Conservation (phyloP, 1,140 invertebrate species). For the Megathymus violae region DNA sequence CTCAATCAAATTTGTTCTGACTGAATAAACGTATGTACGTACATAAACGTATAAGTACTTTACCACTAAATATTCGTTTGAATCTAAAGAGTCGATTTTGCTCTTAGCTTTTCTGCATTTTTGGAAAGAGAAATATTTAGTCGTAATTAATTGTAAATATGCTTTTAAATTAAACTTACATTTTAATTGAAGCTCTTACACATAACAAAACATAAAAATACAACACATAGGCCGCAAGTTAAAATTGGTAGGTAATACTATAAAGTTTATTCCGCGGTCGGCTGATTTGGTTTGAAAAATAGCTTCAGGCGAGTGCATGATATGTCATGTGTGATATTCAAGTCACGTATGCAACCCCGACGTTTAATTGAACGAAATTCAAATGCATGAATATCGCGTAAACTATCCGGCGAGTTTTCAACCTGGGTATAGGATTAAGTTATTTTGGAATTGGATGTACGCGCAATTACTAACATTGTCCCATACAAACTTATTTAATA, state of each 20-base stretch:
- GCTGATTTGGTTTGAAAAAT: slow-evolving; percentile 42
- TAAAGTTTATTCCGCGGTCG: slow-evolving; percentile 46
- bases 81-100: no score
- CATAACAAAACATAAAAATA: slow-evolving; percentile 14
- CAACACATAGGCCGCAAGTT: background rate
- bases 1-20: no score
- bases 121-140: background rate
- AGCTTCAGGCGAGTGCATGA: slow-evolving; percentile 34
- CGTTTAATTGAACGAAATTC: slow-evolving; percentile 33
- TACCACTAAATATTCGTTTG: no score
- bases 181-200: background rate
- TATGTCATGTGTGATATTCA: slow-evolving; percentile 30
- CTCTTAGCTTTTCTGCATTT: background rate
- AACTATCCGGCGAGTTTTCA: slow-evolving; percentile 6
- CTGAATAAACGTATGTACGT: no score
- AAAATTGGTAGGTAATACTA: slow-evolving; percentile 37
- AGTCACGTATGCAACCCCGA: slow-evolving; percentile 23
- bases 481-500: background rate
- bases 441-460: slow-evolving; percentile 4
- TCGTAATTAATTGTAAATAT: background rate
- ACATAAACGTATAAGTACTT: no score
- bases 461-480: slow-evolving; percentile 5
- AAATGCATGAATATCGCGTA: slow-evolving; percentile 25
- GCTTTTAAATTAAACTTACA: background rate
- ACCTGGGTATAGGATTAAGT: slow-evolving; percentile 2